phyloP scores from a whole-genome alignment of 2,797 vertebrate genomes.

The Characodon lateralis region DNA sequence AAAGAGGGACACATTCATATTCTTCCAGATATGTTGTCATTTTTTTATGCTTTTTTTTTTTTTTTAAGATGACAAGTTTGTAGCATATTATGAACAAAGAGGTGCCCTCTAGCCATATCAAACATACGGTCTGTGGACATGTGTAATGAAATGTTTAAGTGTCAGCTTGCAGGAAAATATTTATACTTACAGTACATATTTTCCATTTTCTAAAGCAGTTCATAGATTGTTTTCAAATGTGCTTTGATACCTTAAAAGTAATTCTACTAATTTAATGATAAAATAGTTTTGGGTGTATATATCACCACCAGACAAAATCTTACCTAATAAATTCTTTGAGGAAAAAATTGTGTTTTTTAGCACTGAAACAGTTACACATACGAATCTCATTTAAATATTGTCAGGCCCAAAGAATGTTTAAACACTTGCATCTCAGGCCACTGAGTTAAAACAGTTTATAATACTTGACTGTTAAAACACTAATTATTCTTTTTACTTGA shows the following conservation, averaged over 20 bases:
- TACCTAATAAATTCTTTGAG: not conserved
- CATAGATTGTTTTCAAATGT: not conserved
- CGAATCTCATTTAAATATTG: not conserved
- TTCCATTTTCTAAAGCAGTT: not conserved
- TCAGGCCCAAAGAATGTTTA: not conserved
- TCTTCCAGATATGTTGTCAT: not conserved
- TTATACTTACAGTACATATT: not conserved
- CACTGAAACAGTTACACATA: not conserved
- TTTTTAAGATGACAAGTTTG: not conserved
- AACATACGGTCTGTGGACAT: not conserved
- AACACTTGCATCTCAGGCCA: not conserved
- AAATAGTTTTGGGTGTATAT: not conserved
- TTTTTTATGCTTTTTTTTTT: not conserved
- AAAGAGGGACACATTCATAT: not conserved
- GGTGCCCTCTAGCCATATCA: not conserved
- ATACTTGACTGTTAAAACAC: not conserved
- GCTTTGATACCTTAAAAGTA: not conserved
- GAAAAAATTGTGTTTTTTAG: not conserved
- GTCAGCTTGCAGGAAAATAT: not conserved
- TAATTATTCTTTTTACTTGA: not conserved
- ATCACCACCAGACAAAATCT: not conserved
- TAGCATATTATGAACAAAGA: not conserved
- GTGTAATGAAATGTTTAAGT: not conserved
- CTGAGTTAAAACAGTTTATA: not conserved
- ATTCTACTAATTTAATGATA: not conserved